Base-by-base conservation (phyloP, 2,797 vertebrate species). In the Peromyscus attwateri region DNA sequence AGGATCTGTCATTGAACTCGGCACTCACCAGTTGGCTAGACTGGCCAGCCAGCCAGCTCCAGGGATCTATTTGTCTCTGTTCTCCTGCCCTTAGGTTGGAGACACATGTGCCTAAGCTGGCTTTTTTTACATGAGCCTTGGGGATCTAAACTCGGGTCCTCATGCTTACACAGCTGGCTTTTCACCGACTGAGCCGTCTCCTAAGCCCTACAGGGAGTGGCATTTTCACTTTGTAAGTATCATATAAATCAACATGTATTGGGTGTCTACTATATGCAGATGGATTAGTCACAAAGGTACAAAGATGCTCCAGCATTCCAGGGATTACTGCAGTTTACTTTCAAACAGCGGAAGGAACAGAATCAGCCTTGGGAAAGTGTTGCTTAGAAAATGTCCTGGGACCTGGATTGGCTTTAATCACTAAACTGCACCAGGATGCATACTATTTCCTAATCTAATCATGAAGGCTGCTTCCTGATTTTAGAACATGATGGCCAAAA, bases 401-500 rank as follows among this genome's bases (percentile, higher is more conserved):
- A 71, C 49, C 12, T 1, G 13, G 21, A 29, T 68, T 70, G 68
- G 49, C 25, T 71, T 29, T 73, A 55, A 29, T 55, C 43, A 34
- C 4, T 71, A 71, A 87, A 31, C 31, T 87, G 19, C 10, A 87
- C 49, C 23, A 71, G 90, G 43, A 75, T 43, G 27, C 91, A 40
- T 31, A 57, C n/a, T 29, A 64, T 79, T 84, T 57, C 62, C 10
- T 62, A 68, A 60, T 95, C 97, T 46, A 77, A 81, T 91, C 27
- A 21, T 85, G 81, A 95, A 92, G 19, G 3, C 82, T 37, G 17
- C 40, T 96, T 96, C 60, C 43, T 80, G 57, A 89, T 94, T 94
- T 89, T 89, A 92, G 76, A 91, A 92, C 66, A 37, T 0, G 1
- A 27, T 29, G 75, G 94, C 34, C 84, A 92, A 94, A 81, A 27